These are phyloP conservation scores for Pristiophorus japonicus DNA, from an alignment of 2,113 vertebrate genomes.

Conservation along the genomic window DNA sequence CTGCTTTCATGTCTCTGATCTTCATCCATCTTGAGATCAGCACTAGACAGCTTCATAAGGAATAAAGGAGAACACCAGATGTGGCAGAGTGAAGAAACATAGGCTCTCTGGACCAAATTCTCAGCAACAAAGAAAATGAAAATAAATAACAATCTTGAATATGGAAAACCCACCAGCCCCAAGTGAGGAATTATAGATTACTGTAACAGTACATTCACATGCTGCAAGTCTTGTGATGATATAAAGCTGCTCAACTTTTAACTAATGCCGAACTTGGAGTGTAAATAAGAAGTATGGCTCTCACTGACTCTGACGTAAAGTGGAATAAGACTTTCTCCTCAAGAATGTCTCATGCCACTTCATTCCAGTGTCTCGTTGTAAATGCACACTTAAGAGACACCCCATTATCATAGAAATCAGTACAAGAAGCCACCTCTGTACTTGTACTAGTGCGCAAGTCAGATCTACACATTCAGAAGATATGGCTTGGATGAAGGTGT, in stretches of 20 bases:
- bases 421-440: too few relatives aligned
- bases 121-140: background rate
- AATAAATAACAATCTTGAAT: background rate
- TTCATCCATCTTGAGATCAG: background rate
- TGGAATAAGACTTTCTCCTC: background rate
- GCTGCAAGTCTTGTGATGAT: background rate
- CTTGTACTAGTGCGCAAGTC: too few relatives aligned
- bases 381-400: too few relatives aligned
- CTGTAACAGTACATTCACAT: background rate
- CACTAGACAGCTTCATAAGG: background rate
- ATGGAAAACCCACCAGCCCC: background rate
- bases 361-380: background rate
- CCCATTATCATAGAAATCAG: too few relatives aligned
- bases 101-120: background rate
- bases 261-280: background rate
- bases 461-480: too few relatives aligned
- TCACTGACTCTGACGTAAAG: too few relatives aligned
- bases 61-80: background rate
- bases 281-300: background rate
- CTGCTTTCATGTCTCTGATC: background rate
- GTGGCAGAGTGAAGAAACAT: background rate
- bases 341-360: background rate
- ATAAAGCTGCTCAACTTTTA: background rate
- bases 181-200: background rate
- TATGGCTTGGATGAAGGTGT: too few relatives aligned